Evolutionary conservation across 2,888 invertebrate species (phyloP).

Genomic region (Caenorhabditis sinica): DNA sequence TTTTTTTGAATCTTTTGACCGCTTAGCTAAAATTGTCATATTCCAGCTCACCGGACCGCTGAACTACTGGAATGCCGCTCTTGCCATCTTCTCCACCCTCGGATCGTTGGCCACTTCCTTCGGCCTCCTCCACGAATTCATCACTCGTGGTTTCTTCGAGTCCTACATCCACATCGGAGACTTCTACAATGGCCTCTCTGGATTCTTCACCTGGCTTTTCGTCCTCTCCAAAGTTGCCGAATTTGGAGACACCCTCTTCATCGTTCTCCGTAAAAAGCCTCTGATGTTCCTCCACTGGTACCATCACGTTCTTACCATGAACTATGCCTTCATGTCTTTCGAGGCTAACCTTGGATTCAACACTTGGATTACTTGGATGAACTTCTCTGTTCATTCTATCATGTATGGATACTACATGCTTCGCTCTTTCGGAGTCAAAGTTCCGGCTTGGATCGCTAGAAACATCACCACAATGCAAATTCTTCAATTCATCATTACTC

Average conservation of each 20-base stretch:
- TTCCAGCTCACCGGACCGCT: slow-evolving; percentile 75
- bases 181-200: slow-evolving; percentile 73
- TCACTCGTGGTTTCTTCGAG: slow-evolving; percentile 68
- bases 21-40: background rate
- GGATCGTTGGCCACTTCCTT: slow-evolving; percentile 76
- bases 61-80: slow-evolving; percentile 80
- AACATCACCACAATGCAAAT: slow-evolving; percentile 81
- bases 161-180: slow-evolving; percentile 72
- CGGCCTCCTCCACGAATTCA: slow-evolving; percentile 71
- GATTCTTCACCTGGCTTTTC: slow-evolving; percentile 78
- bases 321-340: slow-evolving; percentile 80
- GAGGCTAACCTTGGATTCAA: slow-evolving; percentile 78
- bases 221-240: slow-evolving; percentile 76
- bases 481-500: slow-evolving; percentile 80
- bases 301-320: slow-evolving; percentile 82
- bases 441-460: slow-evolving; percentile 80
- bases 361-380: slow-evolving; percentile 82
- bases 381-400: slow-evolving; percentile 79
- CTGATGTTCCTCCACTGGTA: slow-evolving; percentile 81
- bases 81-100: slow-evolving; percentile 80
- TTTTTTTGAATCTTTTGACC: too few species aligned
- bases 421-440: slow-evolving; percentile 80
- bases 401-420: slow-evolving; percentile 82
- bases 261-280: slow-evolving; percentile 76
- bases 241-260: slow-evolving; percentile 77